Conservation (phyloP, 2,797 vertebrate genomes). For the Coregonus suidteri region DNA sequence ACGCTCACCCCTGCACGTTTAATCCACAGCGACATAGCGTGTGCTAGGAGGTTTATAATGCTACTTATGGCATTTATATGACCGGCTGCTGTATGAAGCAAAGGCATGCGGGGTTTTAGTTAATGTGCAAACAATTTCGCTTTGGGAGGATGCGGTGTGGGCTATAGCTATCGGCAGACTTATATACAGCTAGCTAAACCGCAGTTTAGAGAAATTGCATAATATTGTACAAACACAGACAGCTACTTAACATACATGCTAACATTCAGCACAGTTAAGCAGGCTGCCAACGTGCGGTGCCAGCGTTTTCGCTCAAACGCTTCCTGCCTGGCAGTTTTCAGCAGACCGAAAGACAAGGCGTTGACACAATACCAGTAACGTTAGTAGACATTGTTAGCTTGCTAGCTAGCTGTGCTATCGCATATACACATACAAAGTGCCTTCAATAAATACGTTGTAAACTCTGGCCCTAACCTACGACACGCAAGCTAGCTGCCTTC, state of each 20-base stretch:
- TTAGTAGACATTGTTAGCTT: constrained; percentile 13
- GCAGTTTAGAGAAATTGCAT: background rate
- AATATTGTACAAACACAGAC: background rate
- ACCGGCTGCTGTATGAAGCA: background rate
- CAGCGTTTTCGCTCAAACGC: constrained; percentile 45
- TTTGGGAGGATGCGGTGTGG: background rate
- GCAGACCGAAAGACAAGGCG: constrained; percentile 38
- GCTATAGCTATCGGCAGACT: background rate
- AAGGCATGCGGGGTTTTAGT: background rate
- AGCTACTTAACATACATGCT: background rate
- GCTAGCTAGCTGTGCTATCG: constrained; percentile 32
- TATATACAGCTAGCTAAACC: background rate
- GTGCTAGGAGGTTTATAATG: constrained; percentile 8
- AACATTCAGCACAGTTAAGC: constrained; percentile 58
- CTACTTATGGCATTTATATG: constrained; percentile 3
- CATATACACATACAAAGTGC: background rate
- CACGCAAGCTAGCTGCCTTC: constrained; percentile 8
- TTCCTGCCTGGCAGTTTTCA: constrained; percentile 42
- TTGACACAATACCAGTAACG: background rate
- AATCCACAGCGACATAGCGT: constrained; percentile 15
- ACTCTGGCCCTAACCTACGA: constrained; percentile 34
- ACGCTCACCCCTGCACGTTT: constrained; percentile 41
- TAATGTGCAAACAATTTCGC: background rate
- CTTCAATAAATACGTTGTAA: background rate
- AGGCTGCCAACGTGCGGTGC: constrained; percentile 16